Evolutionary conservation across 2,888 invertebrate genomes (phyloP).

Genomic region (Girardia tigrina): DNA sequence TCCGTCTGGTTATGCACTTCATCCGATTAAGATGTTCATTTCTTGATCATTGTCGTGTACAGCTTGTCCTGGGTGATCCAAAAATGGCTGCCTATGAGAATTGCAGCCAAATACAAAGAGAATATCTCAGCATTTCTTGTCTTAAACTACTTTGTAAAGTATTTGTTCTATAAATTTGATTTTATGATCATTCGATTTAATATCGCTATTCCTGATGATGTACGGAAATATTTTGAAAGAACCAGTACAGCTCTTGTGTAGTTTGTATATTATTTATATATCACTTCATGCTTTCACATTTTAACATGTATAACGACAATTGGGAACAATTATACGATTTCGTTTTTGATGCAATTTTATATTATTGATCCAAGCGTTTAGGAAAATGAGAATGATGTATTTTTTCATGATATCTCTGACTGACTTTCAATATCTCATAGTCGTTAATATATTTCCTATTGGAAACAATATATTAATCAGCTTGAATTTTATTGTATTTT

Average conservation of each 20-base stretch:
- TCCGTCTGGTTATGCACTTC: not conserved
- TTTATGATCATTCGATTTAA: not conserved
- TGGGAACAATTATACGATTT: conserved; percentile 23
- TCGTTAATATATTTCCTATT: conserved; percentile 11
- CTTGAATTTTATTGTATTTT: not conserved
- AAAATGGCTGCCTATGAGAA: not conserved
- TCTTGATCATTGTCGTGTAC: not conserved
- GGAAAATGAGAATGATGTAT: not conserved
- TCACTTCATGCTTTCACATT: conserved; percentile 20
- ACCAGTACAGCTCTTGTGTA: not conserved
- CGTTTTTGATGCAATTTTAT: conserved; percentile 15
- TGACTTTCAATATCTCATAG: conserved; percentile 14
- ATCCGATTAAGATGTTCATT: not conserved
- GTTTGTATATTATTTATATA: not conserved
- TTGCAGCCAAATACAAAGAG: not conserved
- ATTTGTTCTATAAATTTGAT: no score
- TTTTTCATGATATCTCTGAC: conserved; percentile 11
- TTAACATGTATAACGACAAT: conserved; percentile 23
- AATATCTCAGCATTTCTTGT: not conserved
- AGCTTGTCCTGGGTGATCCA: not conserved
- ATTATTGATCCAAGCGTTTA: not conserved
- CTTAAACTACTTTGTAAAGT: no score
- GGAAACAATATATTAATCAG: not conserved
- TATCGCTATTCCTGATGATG: not conserved
- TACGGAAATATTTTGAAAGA: not conserved